Evolutionary conservation across 2,888 invertebrate genomes (phyloP).

Genomic region (Gandaritis pyraliata): DNA sequence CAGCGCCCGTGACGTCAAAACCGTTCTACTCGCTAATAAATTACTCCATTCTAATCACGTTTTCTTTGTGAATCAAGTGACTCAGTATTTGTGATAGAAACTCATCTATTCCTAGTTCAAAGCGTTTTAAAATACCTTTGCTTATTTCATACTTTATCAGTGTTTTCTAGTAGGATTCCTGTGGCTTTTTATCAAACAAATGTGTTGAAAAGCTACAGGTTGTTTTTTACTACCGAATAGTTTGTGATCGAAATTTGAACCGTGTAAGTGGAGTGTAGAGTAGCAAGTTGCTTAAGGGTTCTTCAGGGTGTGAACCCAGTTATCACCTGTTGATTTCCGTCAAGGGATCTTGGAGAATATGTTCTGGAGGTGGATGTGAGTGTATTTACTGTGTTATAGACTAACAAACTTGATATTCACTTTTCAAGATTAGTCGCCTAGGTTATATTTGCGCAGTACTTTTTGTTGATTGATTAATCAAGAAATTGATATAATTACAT

Average conservation of each 20-base stretch:
- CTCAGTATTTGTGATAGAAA: conserved; percentile 6
- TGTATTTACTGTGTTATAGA: conserved; percentile 40
- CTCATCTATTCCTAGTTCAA: neutral
- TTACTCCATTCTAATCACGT: conserved; percentile 53
- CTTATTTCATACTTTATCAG: neutral
- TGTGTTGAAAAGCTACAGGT: conserved; percentile 68
- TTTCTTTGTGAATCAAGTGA: conserved; percentile 22
- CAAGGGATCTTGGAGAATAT: conserved; percentile 70
- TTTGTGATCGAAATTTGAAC: conserved; percentile 63
- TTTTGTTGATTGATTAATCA: too few relatives aligned
- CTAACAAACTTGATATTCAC: neutral
- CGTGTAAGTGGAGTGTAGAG: conserved; percentile 62
- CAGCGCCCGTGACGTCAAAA: conserved; percentile 78
- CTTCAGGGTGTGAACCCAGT: conserved; percentile 67
- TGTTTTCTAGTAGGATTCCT: conserved; percentile 1
- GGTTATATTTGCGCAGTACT: neutral
- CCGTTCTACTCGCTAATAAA: conserved; percentile 59
- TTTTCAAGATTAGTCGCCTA: neutral
- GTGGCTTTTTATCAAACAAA: conserved; percentile 2
- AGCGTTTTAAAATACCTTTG: neutral
- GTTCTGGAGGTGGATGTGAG: conserved; percentile 77
- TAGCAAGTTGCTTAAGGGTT: conserved; percentile 61
- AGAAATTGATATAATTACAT: too few relatives aligned
- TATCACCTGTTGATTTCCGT: conserved; percentile 79
- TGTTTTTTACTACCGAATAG: conserved; percentile 57